Evolutionary conservation across 2,113 vertebrate genomes (phyloP), one percentile per base, ranked within the genome.

Genomic region (Caretta caretta): DNA sequence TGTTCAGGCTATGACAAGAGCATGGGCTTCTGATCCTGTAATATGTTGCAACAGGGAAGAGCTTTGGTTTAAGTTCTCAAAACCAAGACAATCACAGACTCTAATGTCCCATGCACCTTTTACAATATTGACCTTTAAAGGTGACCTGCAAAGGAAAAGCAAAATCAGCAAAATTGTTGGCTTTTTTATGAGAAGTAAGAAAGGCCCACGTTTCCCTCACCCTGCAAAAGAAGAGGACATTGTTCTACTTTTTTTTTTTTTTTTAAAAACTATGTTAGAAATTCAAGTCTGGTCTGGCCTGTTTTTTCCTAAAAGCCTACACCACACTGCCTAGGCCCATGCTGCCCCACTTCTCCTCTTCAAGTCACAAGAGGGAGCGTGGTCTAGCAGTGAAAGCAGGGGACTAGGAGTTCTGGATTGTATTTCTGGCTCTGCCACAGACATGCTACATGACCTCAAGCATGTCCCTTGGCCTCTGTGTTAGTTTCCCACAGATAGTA

Each of bases 181-280:
- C 12, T 78, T 78, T 24, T 78, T 78, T 78, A 78, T 48, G 42
- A 48, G 6, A 27, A 14, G 38, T 48, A 25, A 48, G 42, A 78
- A 27, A 14, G 25, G 14, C 8, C 7, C 65, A 38, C 8, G 65
- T 35, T 72, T 72, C 19, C 19, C 4, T 42, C 19, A 50, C 50
- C 42, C 57, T 50, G 75, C 19, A 88, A 59, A 80, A 84, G 50
- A n/a, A 19, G 31, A 35, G 50, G 53, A 24, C 22, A 57, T 46
- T 88, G 25, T 27, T 20, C 56, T 38, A 50, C 24, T 38, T 35
- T 29, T 46, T 25, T 35, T 35, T 51, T 69, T 80, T 4, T 31
- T 9, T 2, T n/a, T n/a, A n/a, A n/a, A n/a, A 19, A 35, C 19
- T 2, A 0, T 29, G 51, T 80, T 7, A 3, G 27, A 24, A 5